phyloP scores from a whole-genome alignment of 2,113 vertebrate genomes.

The Fregata magnificens region DNA sequence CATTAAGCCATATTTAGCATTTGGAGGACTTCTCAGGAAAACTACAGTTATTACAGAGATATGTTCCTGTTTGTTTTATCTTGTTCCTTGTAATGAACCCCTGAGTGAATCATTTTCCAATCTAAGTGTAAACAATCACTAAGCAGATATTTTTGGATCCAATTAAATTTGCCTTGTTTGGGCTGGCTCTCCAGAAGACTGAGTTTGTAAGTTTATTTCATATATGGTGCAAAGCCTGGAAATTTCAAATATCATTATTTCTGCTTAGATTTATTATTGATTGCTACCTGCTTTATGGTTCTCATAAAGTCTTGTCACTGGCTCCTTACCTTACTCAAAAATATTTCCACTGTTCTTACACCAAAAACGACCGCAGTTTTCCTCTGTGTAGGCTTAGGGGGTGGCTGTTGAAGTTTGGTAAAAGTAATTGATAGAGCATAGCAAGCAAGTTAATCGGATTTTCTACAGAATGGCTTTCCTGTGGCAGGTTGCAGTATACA shows the following conservation, averaged over 20 bases:
- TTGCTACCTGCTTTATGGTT: background rate
- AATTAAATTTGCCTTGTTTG: accelerated
- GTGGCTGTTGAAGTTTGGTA: background rate
- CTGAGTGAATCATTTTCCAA: accelerated
- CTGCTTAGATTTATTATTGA: background rate
- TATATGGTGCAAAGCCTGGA: background rate
- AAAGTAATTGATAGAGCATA: background rate
- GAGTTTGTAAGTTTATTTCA: background rate
- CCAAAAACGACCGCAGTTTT: background rate
- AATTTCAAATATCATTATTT: background rate
- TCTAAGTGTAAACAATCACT: background rate
- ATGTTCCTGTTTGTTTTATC: background rate
- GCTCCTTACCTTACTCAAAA: background rate
- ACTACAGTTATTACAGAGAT: background rate
- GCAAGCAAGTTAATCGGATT: background rate
- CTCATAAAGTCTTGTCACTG: background rate
- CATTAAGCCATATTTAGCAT: background rate
- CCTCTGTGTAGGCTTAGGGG: background rate
- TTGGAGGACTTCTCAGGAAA: background rate
- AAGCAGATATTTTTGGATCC: background rate
- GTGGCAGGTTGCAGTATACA: background rate
- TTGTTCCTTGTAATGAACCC: background rate
- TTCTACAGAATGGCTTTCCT: background rate
- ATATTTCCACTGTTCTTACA: background rate
- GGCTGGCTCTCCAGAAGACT: background rate